Evolutionary conservation across 2,113 vertebrate species (phyloP), one percentile per base, ranked within the genome.

Genomic region (Elanoides forficatus): DNA sequence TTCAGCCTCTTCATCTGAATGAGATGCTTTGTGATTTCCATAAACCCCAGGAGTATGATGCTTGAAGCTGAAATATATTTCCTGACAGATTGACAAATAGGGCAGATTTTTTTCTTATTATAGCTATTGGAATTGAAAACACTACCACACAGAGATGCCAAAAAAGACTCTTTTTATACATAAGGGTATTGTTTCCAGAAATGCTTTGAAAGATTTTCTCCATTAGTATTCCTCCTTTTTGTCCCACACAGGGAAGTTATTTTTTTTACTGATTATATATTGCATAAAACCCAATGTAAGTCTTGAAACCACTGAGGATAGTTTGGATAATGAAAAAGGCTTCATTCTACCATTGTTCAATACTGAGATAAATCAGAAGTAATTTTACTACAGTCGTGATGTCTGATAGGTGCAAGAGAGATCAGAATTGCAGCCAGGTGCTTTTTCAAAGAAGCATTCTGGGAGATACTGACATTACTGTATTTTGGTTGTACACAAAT

Each of bases 81-180:
- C 88, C 81, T 98, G 98, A 97, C 97, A 98, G 96, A 96, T 74
- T 97, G 98, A 98, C 95, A 98, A 98, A 97, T 97, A 98, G 88
- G 86, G 83, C 76, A 96, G 87, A 56, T 97, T 97, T 97, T 96
- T 68, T 96, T 91, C 56, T 75, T 96, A 95, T 95, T 96, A 94
- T 84, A 95, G 87, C 93, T 97, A 81, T 92, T 81, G 59, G 94
- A 96, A 97, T 96, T 93, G 94, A 98, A 97, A 98, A 92, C 70
- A 94, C 56, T 81, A 97, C 74, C 86, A 97, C 84, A 96, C 6
- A 95, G 81, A 94, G 60, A 90, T 0, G 14, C 83, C 66, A 60
- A 72, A 80, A 89, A 90, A 45, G 19, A 4, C 58, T 95, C 66
- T 60, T 81, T 92, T 97, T 94, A 79, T 85, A 48, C 67, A 76